Evolutionary conservation across 35 echinoderm and acorn worm species (phyloP).

Genomic region (Amphiura filiformis): DNA sequence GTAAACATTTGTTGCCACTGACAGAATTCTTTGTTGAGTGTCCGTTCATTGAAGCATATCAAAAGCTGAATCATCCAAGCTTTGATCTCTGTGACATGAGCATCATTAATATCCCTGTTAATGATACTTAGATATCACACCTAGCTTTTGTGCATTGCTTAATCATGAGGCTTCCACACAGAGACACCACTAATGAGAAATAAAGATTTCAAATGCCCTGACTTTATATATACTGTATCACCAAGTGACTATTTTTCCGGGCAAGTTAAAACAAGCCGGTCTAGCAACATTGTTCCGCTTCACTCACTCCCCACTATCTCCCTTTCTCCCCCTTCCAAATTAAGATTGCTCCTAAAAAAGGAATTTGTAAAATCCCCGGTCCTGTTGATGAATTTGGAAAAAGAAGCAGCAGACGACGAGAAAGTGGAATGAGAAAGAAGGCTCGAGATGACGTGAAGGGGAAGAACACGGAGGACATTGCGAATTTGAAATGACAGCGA

Average conservation of each 20-base stretch:
- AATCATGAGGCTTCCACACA: background rate
- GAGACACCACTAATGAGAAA: background rate
- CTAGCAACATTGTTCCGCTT: background rate
- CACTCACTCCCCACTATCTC: background rate
- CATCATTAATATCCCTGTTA: background rate
- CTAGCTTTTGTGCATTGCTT: background rate
- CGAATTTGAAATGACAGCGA: background rate
- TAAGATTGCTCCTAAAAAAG: background rate
- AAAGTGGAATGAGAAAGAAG: conserved; percentile 2
- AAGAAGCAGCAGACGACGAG: background rate
- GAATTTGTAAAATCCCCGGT: background rate
- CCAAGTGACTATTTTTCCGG: background rate
- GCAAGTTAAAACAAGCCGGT: conserved; percentile 1
- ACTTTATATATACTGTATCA: background rate
- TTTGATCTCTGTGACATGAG: too few relatives aligned
- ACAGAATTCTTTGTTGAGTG: too few relatives aligned
- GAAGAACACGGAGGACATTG: background rate
- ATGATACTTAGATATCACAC: background rate
- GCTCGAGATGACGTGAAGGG: background rate
- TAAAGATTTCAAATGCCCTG: background rate
- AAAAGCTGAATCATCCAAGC: too few relatives aligned
- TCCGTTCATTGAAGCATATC: too few relatives aligned
- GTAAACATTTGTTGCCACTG: too few relatives aligned
- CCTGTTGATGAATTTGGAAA: background rate
- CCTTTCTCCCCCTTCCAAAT: too few relatives aligned